Evolutionary conservation across 2,888 invertebrate species (phyloP).

Genomic region (Netelia fuscicornis): DNA sequence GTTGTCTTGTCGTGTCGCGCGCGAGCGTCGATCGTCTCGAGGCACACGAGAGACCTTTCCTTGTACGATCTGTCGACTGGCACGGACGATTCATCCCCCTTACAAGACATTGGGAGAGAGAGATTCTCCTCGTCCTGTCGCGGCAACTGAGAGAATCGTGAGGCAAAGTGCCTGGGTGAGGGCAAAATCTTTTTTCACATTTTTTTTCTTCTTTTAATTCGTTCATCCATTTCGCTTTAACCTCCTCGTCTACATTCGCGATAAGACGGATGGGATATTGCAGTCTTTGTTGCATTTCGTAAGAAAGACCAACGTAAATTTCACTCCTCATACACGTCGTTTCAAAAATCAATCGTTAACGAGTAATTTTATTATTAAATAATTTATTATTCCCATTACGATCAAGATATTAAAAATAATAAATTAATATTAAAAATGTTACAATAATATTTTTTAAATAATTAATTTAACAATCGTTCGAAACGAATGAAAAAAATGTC

Average conservation of each 20-base stretch:
- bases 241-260: neutral
- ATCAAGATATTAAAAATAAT: too few relatives aligned
- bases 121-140: conserved; percentile 42
- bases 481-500: too few relatives aligned
- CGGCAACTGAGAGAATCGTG: conserved; percentile 26
- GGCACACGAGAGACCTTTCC: conserved; percentile 72
- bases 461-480: too few relatives aligned
- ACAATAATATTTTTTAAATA: too few relatives aligned
- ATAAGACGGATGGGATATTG: neutral
- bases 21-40: conserved; percentile 70
- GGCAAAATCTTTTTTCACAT: neutral
- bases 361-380: too few relatives aligned
- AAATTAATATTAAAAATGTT: too few relatives aligned
- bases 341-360: too few relatives aligned
- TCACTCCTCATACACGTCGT: too few relatives aligned
- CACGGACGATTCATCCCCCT: conserved; percentile 65
- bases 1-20: conserved; percentile 79
- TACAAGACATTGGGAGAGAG: conserved; percentile 48
- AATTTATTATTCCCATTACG: too few relatives aligned
- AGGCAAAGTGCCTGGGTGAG: conserved; percentile 59
- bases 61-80: conserved; percentile 71
- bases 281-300: neutral
- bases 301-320: neutral
- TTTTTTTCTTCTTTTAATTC: neutral
- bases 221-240: neutral